A percentile compares a stretch with the other conserved stretches of the same genome.
phyloP scores from a whole-genome alignment of 1,140 invertebrate genomes.

The Neodiprion fabricii region DNA sequence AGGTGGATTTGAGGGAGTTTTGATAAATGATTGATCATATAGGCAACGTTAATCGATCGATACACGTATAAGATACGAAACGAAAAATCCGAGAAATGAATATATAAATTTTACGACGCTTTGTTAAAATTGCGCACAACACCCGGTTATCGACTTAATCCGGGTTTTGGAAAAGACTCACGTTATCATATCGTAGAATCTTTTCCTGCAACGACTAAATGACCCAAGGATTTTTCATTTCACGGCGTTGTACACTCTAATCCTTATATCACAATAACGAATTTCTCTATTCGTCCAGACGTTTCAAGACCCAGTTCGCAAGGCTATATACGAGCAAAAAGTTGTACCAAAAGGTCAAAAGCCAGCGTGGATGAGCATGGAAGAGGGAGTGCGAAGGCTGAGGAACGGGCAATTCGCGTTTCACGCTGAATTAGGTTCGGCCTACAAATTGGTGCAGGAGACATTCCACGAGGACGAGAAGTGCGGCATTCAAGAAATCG shows the following conservation, averaged over 20 bases:
- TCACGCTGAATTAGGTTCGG: slow-evolving; percentile 67
- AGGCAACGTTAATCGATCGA: no score
- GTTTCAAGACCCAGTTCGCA: slow-evolving; percentile 65
- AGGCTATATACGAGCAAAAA: slow-evolving; percentile 67
- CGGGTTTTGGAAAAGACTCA: no score
- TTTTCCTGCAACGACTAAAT: no score
- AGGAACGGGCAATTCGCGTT: slow-evolving; percentile 69
- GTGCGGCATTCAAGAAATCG: slow-evolving; percentile 70
- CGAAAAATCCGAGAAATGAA: background rate
- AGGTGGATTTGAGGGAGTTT: background rate
- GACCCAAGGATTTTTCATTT: no score
- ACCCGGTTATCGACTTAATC: no score
- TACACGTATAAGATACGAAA: background rate
- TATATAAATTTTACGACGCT: no score
- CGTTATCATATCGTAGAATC: no score
- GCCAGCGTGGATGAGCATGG: slow-evolving; percentile 62
- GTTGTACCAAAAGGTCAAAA: slow-evolving; percentile 62
- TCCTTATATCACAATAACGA: no score
- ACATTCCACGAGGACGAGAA: slow-evolving; percentile 72
- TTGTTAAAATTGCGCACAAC: no score
- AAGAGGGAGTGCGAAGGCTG: slow-evolving; percentile 66
- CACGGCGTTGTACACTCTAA: no score
- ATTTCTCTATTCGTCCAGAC: slow-evolving; percentile 54
- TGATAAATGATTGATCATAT: background rate
- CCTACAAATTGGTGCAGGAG: slow-evolving; percentile 70